Evolutionary conservation across 2,113 vertebrate species (phyloP), one percentile per base, ranked within the genome.

Genomic region (Tragelaphus imberbis): DNA sequence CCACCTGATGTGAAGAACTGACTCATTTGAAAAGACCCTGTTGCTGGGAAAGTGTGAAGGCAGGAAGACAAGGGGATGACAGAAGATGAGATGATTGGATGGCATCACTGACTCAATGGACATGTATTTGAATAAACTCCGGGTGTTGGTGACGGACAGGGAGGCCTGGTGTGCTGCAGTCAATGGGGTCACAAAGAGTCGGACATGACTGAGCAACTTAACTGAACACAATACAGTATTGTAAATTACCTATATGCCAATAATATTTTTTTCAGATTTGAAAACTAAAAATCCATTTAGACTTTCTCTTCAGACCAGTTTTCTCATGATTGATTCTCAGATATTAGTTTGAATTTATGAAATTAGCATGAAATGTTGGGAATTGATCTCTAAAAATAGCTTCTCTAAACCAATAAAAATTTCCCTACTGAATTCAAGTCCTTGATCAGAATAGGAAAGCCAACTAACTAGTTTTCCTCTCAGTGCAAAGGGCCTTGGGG

Each of bases 71-170:
- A 36, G 19, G n/a, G 65, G 17, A 36, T 0, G 9, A 36, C 2
- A 2, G n/a, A 71, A 19, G n/a, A 71, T 71, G 68, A 71, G 10
- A 71, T 40, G 68, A 21, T 10, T 71, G 19, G n/a, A 71, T 71
- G n/a, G 65, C n/a, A 36, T 71, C 65, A 71, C 5, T 1, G 9
- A 71, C n/a, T 71, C n/a, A 23, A 36, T 23, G n/a, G 19, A 71
- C 17, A n/a, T 12, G 17, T 5, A 0, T 71, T 36, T 71, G 19
- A 40, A 19, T 40, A 36, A 71, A 71, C 5, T 23, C n/a, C 0
- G 0, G 5, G n/a, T 6, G 19, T 40, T 40, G n/a, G n/a, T 71
- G 1, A 71, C 0, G 1, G 19, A 40, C n/a, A 40, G 5, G n/a
- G n/a, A 71, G 10, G 19, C n/a, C 68, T 71, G 19, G 68, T 0